phyloP scores from a whole-genome alignment of 1,140 invertebrate genomes.

The Mylabris phalerata region DNA sequence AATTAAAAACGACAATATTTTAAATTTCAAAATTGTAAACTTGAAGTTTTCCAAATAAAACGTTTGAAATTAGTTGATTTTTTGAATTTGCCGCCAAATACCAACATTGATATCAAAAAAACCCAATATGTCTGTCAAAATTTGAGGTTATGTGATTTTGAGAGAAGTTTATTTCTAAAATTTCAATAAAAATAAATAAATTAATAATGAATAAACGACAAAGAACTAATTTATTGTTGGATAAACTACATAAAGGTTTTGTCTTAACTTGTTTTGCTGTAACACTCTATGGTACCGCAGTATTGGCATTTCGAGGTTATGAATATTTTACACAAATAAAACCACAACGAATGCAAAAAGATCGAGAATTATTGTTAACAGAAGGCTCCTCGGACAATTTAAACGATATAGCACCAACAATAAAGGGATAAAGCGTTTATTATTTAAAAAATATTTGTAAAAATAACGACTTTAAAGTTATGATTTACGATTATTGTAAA shows the following conservation, averaged over 20 bases:
- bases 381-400: slow-evolving; percentile 45
- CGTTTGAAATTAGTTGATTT: too few relatives aligned
- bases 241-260: slow-evolving; percentile 46
- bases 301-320: slow-evolving; percentile 44
- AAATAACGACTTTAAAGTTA: not conserved
- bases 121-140: not conserved
- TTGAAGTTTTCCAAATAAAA: too few relatives aligned
- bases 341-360: slow-evolving; percentile 42
- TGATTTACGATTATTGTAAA: not conserved
- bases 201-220: slow-evolving; percentile 44
- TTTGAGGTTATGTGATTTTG: not conserved
- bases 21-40: too few relatives aligned
- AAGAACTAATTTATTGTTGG: slow-evolving; percentile 41
- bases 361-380: slow-evolving; percentile 43
- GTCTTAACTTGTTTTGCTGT: slow-evolving; percentile 47
- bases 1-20: too few relatives aligned
- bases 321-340: slow-evolving; percentile 45
- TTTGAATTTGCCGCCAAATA: too few relatives aligned
- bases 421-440: slow-evolving; percentile 1
- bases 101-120: too few relatives aligned
- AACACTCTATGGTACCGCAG: slow-evolving; percentile 44
- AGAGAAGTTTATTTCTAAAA: not conserved
- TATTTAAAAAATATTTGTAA: not conserved
- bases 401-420: not conserved
- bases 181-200: not conserved